Conservation (phyloP, 2,113 vertebrate species). For the Laticauda colubrina region DNA sequence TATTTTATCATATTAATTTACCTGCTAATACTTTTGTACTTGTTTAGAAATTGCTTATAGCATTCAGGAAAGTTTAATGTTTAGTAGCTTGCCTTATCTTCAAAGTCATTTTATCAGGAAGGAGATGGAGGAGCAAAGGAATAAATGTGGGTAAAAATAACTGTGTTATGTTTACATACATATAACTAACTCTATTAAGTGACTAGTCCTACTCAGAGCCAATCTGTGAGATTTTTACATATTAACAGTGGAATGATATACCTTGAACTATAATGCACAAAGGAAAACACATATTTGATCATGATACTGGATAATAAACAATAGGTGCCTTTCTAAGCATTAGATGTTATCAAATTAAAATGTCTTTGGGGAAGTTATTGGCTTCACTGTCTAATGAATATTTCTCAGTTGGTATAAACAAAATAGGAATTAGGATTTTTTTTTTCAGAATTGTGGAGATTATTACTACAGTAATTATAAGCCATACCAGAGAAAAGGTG, state of each 20-base stretch:
- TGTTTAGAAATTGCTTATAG: not conserved
- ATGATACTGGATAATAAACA: not conserved
- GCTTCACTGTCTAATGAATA: not conserved
- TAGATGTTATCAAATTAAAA: not conserved
- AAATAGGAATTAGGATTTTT: not conserved
- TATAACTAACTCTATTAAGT: not conserved
- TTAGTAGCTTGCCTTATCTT: not conserved
- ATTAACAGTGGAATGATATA: not conserved
- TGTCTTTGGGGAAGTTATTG: not conserved
- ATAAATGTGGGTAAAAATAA: not conserved
- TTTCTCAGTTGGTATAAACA: not conserved
- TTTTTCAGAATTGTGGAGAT: not conserved
- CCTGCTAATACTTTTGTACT: not conserved
- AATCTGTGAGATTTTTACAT: not conserved
- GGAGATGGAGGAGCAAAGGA: not conserved
- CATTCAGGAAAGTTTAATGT: not conserved
- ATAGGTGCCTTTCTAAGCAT: not conserved
- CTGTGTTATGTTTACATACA: not conserved
- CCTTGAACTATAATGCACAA: not conserved
- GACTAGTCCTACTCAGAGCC: not conserved
- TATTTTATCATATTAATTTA: not conserved
- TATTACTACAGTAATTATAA: not conserved
- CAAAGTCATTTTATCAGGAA: not conserved
- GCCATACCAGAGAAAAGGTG: not conserved
- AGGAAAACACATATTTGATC: not conserved